phyloP scores from a whole-genome alignment of 2,797 vertebrate genomes.

The Coccyzus lansbergi region DNA sequence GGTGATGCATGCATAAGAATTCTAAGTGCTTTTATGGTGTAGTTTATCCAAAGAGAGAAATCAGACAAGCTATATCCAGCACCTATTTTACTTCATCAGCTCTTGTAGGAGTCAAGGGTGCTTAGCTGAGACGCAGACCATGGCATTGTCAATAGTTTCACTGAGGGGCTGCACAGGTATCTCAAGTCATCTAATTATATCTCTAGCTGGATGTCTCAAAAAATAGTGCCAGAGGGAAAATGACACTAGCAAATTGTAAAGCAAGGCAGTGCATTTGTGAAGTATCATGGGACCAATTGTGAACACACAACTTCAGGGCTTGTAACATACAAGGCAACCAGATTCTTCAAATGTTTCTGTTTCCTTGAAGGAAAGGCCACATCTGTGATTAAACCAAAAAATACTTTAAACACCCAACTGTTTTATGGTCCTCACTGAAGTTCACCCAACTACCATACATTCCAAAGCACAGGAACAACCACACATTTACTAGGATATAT shows the following conservation, averaged over 20 bases:
- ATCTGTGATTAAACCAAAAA: background rate
- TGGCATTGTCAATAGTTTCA: background rate
- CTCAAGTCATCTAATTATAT: background rate
- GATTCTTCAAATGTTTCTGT: constrained; percentile 8
- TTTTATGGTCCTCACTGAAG: constrained; percentile 16
- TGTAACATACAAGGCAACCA: background rate
- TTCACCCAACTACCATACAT: constrained; percentile 23
- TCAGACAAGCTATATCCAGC: background rate
- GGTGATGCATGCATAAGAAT: background rate
- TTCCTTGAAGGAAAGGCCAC: background rate
- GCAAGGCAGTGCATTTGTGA: background rate
- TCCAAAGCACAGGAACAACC: constrained; percentile 25
- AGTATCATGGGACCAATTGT: background rate
- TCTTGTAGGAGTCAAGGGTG: background rate
- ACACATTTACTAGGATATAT: background rate
- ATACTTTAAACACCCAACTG: background rate
- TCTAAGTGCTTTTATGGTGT: background rate
- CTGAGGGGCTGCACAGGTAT: background rate
- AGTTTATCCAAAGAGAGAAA: background rate
- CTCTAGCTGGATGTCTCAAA: background rate
- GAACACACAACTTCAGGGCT: background rate
- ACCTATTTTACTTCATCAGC: background rate
- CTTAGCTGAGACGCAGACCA: background rate
- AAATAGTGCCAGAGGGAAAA: background rate
- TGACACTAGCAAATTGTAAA: background rate